Evolutionary conservation across 2,888 invertebrate species (phyloP).

Genomic region (Xylophagus ater): DNA sequence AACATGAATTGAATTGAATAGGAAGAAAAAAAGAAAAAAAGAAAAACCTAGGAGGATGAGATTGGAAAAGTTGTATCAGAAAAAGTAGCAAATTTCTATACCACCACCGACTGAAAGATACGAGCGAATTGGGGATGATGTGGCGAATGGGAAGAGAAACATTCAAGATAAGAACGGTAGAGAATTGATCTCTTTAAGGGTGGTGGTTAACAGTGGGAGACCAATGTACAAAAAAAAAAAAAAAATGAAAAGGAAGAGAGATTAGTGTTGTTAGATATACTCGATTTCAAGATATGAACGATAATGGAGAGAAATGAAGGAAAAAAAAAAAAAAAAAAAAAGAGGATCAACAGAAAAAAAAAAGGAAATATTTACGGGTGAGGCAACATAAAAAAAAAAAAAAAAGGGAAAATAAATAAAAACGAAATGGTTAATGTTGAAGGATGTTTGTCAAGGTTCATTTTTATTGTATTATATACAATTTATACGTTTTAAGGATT

Average conservation of each 20-base stretch:
- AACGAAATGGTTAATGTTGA: conserved; percentile 15
- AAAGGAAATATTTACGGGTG: conserved; percentile 1
- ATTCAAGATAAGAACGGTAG: conserved; percentile 1
- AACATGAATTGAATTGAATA: no score
- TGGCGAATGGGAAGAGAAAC: neutral
- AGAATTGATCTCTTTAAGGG: neutral
- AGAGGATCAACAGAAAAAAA: neutral
- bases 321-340: neutral
- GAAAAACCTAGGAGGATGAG: no score
- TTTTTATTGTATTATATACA: conserved; percentile 18
- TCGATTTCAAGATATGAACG: conserved; percentile 9
- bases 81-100: no score
- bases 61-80: no score
- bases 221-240: no score
- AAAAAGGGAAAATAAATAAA: conserved; percentile 12
- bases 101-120: neutral
- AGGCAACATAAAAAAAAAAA: conserved; percentile 7
- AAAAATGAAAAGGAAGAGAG: no score
- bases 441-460: conserved; percentile 18
- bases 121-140: neutral
- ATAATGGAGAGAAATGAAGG: neutral
- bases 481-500: conserved; percentile 16
- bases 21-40: no score
- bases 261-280: conserved; percentile 12
- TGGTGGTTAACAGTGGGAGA: neutral